Evolutionary conservation across 1,140 invertebrate species (phyloP), one percentile per base, ranked within the genome.

Genomic region (Drosophila sturtevanti): DNA sequence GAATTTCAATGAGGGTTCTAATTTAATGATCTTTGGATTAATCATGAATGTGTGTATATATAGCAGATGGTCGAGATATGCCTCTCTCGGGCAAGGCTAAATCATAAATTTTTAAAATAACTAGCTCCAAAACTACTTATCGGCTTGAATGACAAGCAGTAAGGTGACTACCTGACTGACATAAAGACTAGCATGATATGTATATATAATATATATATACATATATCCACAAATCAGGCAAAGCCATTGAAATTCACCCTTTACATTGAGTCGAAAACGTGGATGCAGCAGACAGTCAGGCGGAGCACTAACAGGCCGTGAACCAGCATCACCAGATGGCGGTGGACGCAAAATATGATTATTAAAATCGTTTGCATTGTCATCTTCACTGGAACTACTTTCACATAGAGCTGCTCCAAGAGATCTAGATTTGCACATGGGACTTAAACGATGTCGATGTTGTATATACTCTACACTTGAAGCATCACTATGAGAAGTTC

Each of bases 301-400:
- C 16, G 90, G 90, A 24, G 90, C 90, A 51, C 90, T 91, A 27
- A 86, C 72, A 4, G 89, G 79, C 12, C 90, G 66, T 2, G 74
- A 70, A 34, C 21, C 24, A 52, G 51, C 14, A 59, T 11, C 10
- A 27, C 14, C 22, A 7, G 52, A 48, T 9, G 51, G 7, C 41
- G 9, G 7, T 41, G 9, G 4, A 56, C 18, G 11, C 64, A 63
- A 48, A 34, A 65, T 44, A 51, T 59, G 52, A 7, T 4, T 27
- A 27, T 9, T 31, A 55, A 31, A 27, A 14, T 27, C 79, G 44
- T 70, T 52, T 7, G 72, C 68, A 7, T 76, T 68, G n/a, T 81
- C 72, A 11, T 79, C 85, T 6, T 79, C 89, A 21, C 81, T 89
- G 34, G 82, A 78, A 51, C 68, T 77, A 68, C 86, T 81, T n/a